Percentiles rank a stretch among this genome's conserved stretches.
phyloP scores from a whole-genome alignment of 53 echinoderm and acorn worm genomes.

The Stichopus horrens region DNA sequence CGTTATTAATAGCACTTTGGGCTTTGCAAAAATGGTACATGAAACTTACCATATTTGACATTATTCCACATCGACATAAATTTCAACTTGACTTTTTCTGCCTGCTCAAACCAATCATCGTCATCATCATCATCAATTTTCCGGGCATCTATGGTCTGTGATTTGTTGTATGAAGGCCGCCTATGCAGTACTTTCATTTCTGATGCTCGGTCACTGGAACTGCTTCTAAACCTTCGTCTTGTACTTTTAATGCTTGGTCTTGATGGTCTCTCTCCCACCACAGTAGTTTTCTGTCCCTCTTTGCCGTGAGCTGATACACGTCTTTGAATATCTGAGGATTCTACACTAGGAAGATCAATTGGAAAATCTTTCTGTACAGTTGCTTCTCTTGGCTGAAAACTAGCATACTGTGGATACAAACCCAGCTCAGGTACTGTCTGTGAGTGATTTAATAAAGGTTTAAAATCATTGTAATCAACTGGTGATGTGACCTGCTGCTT shows the following conservation, averaged over 20 bases:
- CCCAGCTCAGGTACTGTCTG: slow-evolving; percentile 29
- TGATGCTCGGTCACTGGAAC: slow-evolving; percentile 79
- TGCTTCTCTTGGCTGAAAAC: slow-evolving; percentile 33
- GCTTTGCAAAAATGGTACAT: not conserved
- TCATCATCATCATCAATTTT: slow-evolving; percentile 47
- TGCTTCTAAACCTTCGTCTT: slow-evolving; percentile 65
- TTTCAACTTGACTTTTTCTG: slow-evolving; percentile 88
- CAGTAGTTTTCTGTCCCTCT: not conserved
- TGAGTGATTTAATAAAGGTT: not conserved
- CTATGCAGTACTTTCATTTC: slow-evolving; percentile 53
- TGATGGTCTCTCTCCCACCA: not conserved
- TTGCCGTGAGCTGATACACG: not conserved
- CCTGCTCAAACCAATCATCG: slow-evolving; percentile 61
- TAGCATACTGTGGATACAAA: slow-evolving; percentile 34
- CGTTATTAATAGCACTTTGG: no score
- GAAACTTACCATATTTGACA: slow-evolving; percentile 92
- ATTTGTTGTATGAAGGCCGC: slow-evolving; percentile 55
- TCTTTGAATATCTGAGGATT: not conserved
- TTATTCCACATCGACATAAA: slow-evolving; percentile 98
- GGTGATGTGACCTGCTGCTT: not conserved
- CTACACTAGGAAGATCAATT: not conserved
- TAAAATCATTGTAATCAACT: not conserved
- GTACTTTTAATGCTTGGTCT: slow-evolving; percentile 9
- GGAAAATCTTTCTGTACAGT: not conserved
- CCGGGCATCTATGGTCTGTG: slow-evolving; percentile 61